phyloP scores from a whole-genome alignment of 2,113 vertebrate species.

The Butastur rufipennis region DNA sequence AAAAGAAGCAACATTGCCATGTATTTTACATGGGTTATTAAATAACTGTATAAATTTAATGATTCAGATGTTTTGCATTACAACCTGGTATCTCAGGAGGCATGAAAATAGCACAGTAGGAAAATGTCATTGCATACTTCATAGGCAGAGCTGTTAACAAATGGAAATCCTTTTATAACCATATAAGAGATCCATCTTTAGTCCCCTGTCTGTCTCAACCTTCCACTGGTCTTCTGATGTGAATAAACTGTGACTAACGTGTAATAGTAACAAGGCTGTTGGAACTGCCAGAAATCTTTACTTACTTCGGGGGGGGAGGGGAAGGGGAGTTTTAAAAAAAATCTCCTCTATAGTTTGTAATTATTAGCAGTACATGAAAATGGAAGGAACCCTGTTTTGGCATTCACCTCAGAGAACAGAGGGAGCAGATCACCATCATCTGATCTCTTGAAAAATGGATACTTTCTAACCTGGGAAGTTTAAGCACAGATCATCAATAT shows the following conservation, averaged over 20 bases:
- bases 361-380: background rate
- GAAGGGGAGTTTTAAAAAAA: background rate
- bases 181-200: conserved; percentile 44
- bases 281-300: conserved; percentile 32
- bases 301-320: background rate
- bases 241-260: conserved; percentile 57
- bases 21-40: conserved; percentile 55
- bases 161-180: conserved; percentile 64
- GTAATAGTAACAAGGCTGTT: conserved; percentile 17
- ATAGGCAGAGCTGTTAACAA: conserved; percentile 46
- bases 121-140: conserved; percentile 43
- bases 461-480: conserved; percentile 19
- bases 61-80: conserved; percentile 59
- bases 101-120: conserved; percentile 30
- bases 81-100: conserved; percentile 43
- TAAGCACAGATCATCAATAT: background rate
- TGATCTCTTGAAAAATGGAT: background rate
- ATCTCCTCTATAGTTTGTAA: background rate
- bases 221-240: conserved; percentile 49
- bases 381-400: background rate
- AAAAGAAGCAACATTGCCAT: conserved; percentile 21
- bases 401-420: background rate
- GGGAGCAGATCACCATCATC: background rate
- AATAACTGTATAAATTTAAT: conserved; percentile 56
- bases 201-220: conserved; percentile 40